These are phyloP conservation scores for Cryptoprocta ferox DNA, from an alignment of 2,797 vertebrate genomes.

Conservation along the genomic window DNA sequence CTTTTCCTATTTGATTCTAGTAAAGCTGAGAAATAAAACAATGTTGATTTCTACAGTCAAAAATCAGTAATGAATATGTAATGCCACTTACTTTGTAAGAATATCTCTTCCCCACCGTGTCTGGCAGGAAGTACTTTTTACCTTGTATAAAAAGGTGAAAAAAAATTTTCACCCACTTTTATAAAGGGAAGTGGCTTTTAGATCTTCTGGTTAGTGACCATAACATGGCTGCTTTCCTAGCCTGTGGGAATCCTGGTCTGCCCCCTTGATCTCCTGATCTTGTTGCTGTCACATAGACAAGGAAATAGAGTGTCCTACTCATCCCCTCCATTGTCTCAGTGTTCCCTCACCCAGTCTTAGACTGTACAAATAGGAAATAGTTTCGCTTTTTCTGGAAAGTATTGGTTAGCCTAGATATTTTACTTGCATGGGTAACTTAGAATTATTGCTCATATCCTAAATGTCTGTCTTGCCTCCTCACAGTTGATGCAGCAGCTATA, in stretches of 20 bases:
- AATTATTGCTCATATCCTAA: not conserved
- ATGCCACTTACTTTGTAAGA: not conserved
- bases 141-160: not conserved
- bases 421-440: not conserved
- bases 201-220: not conserved
- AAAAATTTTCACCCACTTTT: not conserved
- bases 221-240: not conserved
- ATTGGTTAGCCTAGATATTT: not conserved
- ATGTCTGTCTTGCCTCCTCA: conserved; percentile 37
- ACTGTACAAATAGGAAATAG: not conserved
- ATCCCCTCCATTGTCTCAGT: not conserved
- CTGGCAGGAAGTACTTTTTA: not conserved
- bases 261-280: not conserved
- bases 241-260: not conserved
- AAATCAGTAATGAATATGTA: not conserved
- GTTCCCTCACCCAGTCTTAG: not conserved
- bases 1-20: not conserved
- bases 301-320: not conserved
- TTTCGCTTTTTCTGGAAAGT: not conserved
- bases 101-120: not conserved
- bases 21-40: not conserved
- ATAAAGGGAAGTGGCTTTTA: not conserved
- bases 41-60: not conserved
- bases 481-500: conserved; percentile 97
- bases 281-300: not conserved